Conservation (phyloP, 2,113 vertebrate species). For the Fulmarus glacialis region DNA sequence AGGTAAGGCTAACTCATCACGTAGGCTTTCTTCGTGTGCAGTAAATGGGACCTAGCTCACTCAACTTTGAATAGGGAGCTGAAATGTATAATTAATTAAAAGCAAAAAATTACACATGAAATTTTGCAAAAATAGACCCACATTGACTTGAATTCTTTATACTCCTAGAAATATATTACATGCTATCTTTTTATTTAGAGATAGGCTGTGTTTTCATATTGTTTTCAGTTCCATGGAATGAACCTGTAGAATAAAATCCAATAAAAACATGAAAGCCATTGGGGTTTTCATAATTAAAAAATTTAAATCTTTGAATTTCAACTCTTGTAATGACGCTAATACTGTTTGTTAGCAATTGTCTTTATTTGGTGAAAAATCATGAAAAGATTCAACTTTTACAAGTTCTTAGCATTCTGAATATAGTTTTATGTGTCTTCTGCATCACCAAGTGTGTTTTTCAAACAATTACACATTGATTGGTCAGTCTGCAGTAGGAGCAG, state of each 20-base stretch:
- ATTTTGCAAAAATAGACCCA: neutral
- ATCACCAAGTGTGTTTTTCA: rapidly evolving
- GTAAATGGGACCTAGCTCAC: neutral
- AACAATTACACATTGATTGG: neutral
- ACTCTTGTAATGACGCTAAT: neutral
- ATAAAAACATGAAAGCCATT: neutral
- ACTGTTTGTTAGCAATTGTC: neutral
- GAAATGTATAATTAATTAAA: neutral
- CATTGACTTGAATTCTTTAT: neutral
- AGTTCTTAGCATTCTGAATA: neutral
- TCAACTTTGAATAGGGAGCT: neutral
- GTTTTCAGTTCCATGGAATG: neutral
- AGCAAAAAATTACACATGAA: neutral
- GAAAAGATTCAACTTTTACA: neutral
- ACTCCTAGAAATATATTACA: neutral
- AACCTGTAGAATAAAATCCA: neutral
- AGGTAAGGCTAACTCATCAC: neutral
- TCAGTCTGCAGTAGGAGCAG: neutral
- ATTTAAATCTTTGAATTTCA: neutral
- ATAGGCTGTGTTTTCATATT: neutral
- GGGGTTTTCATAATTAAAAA: neutral
- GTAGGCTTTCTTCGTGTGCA: neutral
- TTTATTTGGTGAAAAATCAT: neutral
- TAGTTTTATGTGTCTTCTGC: neutral
- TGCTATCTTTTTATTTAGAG: neutral